These are phyloP conservation scores for Oreochromis niloticus DNA, from an alignment of 2,113 vertebrate genomes.

Conservation along the genomic window DNA sequence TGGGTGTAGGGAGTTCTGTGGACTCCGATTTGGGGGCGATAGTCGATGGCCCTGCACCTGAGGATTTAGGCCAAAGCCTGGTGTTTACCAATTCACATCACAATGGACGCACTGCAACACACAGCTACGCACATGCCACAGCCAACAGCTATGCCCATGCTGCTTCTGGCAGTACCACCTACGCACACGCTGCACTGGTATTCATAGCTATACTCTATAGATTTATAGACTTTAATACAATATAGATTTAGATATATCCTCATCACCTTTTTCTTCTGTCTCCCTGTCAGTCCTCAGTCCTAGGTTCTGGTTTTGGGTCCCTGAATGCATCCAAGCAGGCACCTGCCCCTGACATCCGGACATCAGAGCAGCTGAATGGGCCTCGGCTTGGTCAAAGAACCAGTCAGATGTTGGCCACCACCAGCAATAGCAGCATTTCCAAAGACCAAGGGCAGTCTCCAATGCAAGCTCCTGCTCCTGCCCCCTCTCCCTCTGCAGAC, in stretches of 20 bases:
- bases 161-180: constrained; percentile 79
- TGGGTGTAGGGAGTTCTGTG: constrained; percentile 40
- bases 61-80: constrained; percentile 86
- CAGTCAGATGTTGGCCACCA: constrained; percentile 54
- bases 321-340: constrained; percentile 77
- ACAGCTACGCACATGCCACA: constrained; percentile 75
- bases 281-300: constrained; percentile 78
- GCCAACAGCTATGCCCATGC: constrained; percentile 82
- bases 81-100: constrained; percentile 96
- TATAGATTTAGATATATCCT: background rate
- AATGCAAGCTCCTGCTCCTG: constrained; percentile 33
- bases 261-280: background rate
- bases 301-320: constrained; percentile 86
- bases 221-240: background rate
- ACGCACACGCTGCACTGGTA: constrained; percentile 77
- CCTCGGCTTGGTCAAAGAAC: constrained; percentile 77
- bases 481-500: constrained; percentile 73
- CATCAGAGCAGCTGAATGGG: constrained; percentile 81
- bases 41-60: constrained; percentile 78
- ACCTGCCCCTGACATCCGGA: constrained; percentile 74
- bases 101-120: constrained; percentile 75
- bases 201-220: background rate
- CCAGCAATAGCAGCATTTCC: constrained; percentile 56
- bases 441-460: constrained; percentile 49
- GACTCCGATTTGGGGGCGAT: constrained; percentile 73